Conservation (phyloP, 2,888 invertebrate species). For the Trypoxylon attenuatum region DNA sequence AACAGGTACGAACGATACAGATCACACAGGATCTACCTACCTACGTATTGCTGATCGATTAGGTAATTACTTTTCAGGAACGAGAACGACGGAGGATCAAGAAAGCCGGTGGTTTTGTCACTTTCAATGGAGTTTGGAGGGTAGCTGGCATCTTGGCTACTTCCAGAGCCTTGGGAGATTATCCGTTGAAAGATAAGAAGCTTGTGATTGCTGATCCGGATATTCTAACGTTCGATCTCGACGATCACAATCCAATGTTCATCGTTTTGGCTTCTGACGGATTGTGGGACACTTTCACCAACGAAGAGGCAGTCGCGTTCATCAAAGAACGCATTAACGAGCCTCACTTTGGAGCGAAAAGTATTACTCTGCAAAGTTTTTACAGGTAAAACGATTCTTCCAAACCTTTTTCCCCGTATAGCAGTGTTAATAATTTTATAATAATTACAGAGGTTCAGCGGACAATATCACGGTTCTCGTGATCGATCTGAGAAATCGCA, state of each 20-base stretch:
- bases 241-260: constrained; percentile 91
- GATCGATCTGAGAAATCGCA: constrained; percentile 83
- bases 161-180: constrained; percentile 95
- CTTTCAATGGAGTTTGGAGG: constrained; percentile 97
- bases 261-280: constrained; percentile 96
- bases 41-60: no score
- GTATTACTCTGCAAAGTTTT: constrained; percentile 92
- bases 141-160: constrained; percentile 96
- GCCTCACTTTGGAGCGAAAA: constrained; percentile 92
- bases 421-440: neutral
- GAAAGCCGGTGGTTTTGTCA: constrained; percentile 96
- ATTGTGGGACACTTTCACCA: constrained; percentile 96
- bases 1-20: constrained; percentile 87
- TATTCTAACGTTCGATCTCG: constrained; percentile 91
- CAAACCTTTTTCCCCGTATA: neutral
- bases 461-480: constrained; percentile 97
- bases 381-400: constrained; percentile 73
- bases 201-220: constrained; percentile 97
- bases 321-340: constrained; percentile 90
- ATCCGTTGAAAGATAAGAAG: constrained; percentile 94
- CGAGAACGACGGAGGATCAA: constrained; percentile 93
- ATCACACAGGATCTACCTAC: no score
- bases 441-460: constrained; percentile 83
- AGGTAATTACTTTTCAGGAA: constrained; percentile 76
- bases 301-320: constrained; percentile 94